A percentile compares a stretch with the other conserved stretches of the same genome.
phyloP scores from a whole-genome alignment of 2,113 vertebrate genomes.

The Chaetodon auriga region DNA sequence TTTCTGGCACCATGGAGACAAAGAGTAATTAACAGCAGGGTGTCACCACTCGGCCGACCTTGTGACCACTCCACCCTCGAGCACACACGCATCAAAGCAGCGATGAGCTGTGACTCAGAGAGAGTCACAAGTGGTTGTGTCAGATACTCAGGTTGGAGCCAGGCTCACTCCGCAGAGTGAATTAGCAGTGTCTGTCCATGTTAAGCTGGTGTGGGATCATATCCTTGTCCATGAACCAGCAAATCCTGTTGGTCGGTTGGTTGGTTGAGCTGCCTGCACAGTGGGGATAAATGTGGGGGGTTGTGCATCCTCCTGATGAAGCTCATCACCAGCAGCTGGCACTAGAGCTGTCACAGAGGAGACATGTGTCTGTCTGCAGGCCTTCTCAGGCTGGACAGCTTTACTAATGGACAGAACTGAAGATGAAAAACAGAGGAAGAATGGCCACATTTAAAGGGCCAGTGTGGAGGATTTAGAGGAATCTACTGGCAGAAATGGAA shows the following conservation, averaged over 20 bases:
- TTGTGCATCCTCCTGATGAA: neutral
- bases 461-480: no score
- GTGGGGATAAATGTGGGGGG: neutral
- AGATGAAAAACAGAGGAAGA: neutral
- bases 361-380: neutral
- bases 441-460: neutral
- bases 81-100: neutral
- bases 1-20: constrained; percentile 29
- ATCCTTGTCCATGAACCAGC: no score
- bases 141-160: neutral
- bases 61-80: constrained; percentile 53
- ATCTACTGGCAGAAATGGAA: no score
- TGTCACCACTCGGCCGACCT: constrained; percentile 40
- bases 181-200: accelerated
- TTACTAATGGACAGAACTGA: neutral
- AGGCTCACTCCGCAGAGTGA: neutral
- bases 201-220: constrained; percentile 3
- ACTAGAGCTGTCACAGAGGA: neutral
- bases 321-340: constrained; percentile 10
- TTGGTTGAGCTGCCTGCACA: neutral
- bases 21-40: constrained; percentile 53
- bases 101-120: constrained; percentile 14
- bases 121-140: constrained; percentile 26
- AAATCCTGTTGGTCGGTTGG: neutral
- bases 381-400: neutral